A percentile compares a stretch with the other conserved stretches of the same genome.
Evolutionary conservation across 1,140 invertebrate species (phyloP).

Genomic region (Schlechtendalia chinensis): DNA sequence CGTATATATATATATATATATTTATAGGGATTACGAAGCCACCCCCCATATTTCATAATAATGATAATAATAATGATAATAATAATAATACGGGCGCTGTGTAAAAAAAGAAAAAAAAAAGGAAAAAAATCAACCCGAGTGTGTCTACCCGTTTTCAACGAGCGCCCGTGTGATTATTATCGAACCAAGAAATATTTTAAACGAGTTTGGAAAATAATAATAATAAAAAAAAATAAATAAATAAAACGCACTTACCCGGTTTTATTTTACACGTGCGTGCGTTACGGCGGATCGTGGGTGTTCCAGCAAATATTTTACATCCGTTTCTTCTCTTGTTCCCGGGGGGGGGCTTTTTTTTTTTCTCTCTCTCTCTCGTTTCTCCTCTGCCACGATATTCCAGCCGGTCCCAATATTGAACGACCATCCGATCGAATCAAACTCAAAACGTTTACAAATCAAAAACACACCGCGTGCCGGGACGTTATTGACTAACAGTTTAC

Average conservation of each 20-base stretch:
- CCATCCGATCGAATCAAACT: too few species aligned
- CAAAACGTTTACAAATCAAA: too few species aligned
- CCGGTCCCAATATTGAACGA: too few species aligned
- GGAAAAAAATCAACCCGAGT: too few species aligned
- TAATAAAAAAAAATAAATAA: neutral
- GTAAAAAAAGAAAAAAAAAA: neutral
- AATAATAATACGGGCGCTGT: neutral
- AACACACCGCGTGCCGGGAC: too few species aligned
- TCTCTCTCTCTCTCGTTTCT: too few species aligned
- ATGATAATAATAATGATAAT: slow-evolving; percentile 13
- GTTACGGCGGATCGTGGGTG: neutral
- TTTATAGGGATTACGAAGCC: slow-evolving; percentile 23
- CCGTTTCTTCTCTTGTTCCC: too few species aligned
- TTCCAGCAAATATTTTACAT: too few species aligned
- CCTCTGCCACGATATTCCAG: too few species aligned
- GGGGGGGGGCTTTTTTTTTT: too few species aligned
- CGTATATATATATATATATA: too few species aligned
- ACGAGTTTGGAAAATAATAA: neutral
- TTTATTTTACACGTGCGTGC: neutral
- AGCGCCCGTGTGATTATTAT: slow-evolving; percentile 10
- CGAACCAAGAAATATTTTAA: slow-evolving; percentile 13
- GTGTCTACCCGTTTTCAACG: neutral
- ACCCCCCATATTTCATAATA: slow-evolving; percentile 25
- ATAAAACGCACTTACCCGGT: neutral
- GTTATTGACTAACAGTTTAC: too few species aligned